Percentiles rank a stretch among this genome's conserved stretches.
Evolutionary conservation across 2,797 vertebrate genomes (phyloP).

Genomic region (Diplodus sargus): DNA sequence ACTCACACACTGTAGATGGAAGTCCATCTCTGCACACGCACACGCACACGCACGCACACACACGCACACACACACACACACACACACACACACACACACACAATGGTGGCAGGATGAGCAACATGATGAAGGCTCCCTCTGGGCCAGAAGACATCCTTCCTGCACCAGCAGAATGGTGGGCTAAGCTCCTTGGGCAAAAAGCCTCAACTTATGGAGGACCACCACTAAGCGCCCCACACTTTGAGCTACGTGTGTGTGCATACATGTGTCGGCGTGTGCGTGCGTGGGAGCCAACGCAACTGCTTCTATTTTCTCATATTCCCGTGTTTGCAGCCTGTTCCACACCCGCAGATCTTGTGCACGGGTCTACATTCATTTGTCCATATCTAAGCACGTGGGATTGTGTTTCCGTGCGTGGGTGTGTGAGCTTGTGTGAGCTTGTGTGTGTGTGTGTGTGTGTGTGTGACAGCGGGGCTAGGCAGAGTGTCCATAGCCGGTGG

Average conservation of each 20-base stretch:
- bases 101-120: conserved; percentile 53
- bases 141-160: conserved; percentile 64
- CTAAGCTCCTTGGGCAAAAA: conserved; percentile 44
- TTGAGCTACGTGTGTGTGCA: conserved; percentile 13
- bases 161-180: conserved; percentile 46
- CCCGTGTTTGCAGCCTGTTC: conserved; percentile 17
- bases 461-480: conserved; percentile 66
- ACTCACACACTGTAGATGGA: conserved; percentile 53
- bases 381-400: conserved; percentile 39
- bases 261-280: conserved; percentile 11
- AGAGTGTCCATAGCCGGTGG: conserved; percentile 75
- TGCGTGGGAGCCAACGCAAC: conserved; percentile 5
- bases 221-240: conserved; percentile 47
- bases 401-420: conserved; percentile 27
- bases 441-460: conserved; percentile 52
- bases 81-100: conserved; percentile 30
- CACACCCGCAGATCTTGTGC: conserved; percentile 19
- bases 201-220: conserved; percentile 58
- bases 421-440: conserved; percentile 18
- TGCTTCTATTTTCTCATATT: conserved; percentile 6
- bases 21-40: conserved; percentile 36
- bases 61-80: conserved; percentile 23
- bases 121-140: conserved; percentile 67
- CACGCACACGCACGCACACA: conserved; percentile 25
- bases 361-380: conserved; percentile 43